Evolutionary conservation across 1,140 invertebrate species (phyloP).

Genomic region (Bilobella aurantiaca): DNA sequence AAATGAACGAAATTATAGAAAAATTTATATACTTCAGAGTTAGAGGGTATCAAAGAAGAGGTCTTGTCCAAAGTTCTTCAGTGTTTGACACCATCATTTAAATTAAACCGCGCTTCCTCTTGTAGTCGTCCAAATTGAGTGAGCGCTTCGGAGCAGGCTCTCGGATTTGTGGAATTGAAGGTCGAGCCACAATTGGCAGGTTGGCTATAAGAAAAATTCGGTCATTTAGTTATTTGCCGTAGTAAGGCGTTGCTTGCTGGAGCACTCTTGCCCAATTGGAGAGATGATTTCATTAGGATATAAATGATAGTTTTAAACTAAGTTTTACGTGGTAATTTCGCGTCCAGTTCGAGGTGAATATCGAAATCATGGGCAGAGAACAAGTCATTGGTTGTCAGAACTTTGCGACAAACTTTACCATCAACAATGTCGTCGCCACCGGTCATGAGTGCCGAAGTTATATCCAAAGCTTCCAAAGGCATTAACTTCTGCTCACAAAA

Average conservation of each 20-base stretch:
- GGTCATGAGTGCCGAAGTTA: not conserved
- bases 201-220: conserved; percentile 19
- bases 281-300: too few relatives aligned
- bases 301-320: not conserved
- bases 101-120: conserved; percentile 88
- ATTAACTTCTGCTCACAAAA: not conserved
- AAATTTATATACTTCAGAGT: not conserved
- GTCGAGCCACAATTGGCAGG: conserved; percentile 29
- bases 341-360: conserved; percentile 84
- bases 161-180: conserved; percentile 49
- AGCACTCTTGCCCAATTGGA: too few relatives aligned
- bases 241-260: too few relatives aligned
- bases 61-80: too few relatives aligned
- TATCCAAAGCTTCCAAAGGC: not conserved
- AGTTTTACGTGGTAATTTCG: conserved; percentile 61
- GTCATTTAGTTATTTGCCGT: too few relatives aligned
- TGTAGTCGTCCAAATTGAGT: conserved; percentile 92
- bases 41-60: too few relatives aligned
- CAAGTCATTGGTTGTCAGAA: conserved; percentile 51
- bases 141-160: conserved; percentile 74
- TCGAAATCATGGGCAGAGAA: conserved; percentile 94
- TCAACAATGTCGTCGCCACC: conserved; percentile 1
- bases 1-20: too few relatives aligned
- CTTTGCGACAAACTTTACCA: not conserved
- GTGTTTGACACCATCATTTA: conserved; percentile 47